phyloP scores from a whole-genome alignment of 2,113 vertebrate genomes.

The Sinocyclocheilus anophthalmus region DNA sequence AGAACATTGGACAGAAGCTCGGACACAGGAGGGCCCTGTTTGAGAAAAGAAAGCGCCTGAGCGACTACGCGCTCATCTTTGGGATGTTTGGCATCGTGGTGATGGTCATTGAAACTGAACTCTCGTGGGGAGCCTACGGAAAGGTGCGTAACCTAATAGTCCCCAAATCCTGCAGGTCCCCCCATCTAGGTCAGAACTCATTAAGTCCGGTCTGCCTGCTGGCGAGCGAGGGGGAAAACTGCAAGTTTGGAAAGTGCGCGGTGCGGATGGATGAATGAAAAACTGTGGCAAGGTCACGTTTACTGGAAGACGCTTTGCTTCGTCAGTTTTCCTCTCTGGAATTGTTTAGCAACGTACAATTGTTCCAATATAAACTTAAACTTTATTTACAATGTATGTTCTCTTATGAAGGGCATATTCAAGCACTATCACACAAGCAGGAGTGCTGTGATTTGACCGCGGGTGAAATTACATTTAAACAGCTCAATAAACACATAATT shows the following conservation, averaged over 20 bases:
- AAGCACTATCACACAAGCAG: neutral
- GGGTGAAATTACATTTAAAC: neutral
- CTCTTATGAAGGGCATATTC: neutral
- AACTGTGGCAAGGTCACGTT: constrained; percentile 29
- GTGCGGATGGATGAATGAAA: neutral
- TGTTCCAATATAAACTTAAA: neutral
- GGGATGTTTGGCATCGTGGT: constrained; percentile 99
- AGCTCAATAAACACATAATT: neutral
- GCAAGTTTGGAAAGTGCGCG: constrained; percentile 40
- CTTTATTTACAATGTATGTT: neutral
- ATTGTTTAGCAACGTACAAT: neutral
- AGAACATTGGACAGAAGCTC: constrained; percentile 97
- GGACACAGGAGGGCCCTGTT: constrained; percentile 95
- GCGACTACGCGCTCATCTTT: constrained; percentile 98
- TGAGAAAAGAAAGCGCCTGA: constrained; percentile 96
- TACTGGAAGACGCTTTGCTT: neutral
- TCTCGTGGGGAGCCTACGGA: constrained; percentile 96
- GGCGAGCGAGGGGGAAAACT: neutral
- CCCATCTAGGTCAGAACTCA: constrained; percentile 43
- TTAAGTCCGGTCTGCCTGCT: constrained; percentile 47
- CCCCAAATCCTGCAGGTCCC: constrained; percentile 16
- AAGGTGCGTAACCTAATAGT: constrained; percentile 81
- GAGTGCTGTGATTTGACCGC: neutral
- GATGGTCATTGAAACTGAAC: constrained; percentile 98
- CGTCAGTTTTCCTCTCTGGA: neutral